Evolutionary conservation across 2,888 invertebrate species (phyloP).

Genomic region (Volucella inflata): DNA sequence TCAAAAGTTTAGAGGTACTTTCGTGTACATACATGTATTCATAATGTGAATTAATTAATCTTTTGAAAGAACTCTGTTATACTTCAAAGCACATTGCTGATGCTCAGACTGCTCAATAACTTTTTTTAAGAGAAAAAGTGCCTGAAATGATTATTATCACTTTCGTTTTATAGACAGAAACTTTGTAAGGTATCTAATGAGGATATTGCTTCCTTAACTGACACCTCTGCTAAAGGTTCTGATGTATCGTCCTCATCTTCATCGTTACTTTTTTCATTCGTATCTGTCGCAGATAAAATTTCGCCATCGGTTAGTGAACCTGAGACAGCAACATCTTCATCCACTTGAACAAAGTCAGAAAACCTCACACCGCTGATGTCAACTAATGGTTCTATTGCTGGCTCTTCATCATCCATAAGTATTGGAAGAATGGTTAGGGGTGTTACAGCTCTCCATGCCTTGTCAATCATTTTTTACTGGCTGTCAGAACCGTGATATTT

Average conservation of each 20-base stretch:
- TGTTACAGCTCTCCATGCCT: too few relatives aligned
- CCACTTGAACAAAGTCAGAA: slow-evolving; percentile 17
- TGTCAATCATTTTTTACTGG: too few relatives aligned
- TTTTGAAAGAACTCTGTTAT: too few relatives aligned
- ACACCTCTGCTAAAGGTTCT: slow-evolving; percentile 4
- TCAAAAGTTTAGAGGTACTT: too few relatives aligned
- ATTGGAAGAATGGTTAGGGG: too few relatives aligned
- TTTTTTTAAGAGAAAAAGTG: slow-evolving; percentile 13
- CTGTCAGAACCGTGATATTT: background rate
- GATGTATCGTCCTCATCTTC: background rate
- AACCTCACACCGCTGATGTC: slow-evolving; percentile 19
- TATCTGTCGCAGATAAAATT: too few relatives aligned
- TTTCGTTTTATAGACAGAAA: background rate
- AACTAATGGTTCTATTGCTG: slow-evolving; percentile 17
- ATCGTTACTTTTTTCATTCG: slow-evolving; percentile 12
- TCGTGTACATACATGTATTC: too few relatives aligned
- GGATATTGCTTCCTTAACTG: slow-evolving; percentile 1
- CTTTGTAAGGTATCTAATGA: slow-evolving; percentile 10
- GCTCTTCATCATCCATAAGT: slow-evolving; percentile 7
- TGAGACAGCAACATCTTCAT: slow-evolving; percentile 28
- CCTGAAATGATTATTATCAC: too few relatives aligned
- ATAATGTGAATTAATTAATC: too few relatives aligned
- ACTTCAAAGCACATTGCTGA: slow-evolving; percentile 23
- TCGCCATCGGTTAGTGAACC: too few relatives aligned
- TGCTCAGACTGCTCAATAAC: slow-evolving; percentile 9